Base-by-base conservation (phyloP, 2,797 vertebrate genomes). In the Chaetodon trifasciatus region DNA sequence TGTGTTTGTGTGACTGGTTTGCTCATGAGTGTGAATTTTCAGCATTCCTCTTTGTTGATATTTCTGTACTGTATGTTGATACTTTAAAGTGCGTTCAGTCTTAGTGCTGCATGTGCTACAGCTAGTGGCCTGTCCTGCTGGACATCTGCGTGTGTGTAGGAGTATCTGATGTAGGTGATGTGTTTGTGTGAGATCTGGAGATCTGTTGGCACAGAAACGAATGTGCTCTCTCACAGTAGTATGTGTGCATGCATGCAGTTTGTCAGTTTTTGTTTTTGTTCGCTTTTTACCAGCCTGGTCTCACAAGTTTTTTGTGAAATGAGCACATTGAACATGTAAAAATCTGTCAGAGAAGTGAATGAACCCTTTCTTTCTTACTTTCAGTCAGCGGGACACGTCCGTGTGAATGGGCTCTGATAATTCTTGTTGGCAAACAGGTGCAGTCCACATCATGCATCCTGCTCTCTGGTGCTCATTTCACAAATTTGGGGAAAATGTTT, bases 71-170 rank as follows among this genome's bases (percentile, higher is more conserved):
- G 57, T 74, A 53, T 66, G 39, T 77, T 73, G 24, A 60, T 64
- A 49, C 42, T 67, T 80, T 42, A 1, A 75, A 79, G 61, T 83
- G 78, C 88, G 65, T 62, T 85, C 65, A 19, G 70, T 79, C 74
- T 72, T 60, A 10, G 62, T 76, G 76, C 83, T 90, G 86, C 90
- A 90, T 90, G 90, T 82, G 78, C 84, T 85, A 60, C 77, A 79
- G 46, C 28, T n/a, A 1, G 60, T 65, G 77, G 67, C 66, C 37
- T 44, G 69, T 82, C 52, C 42, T 47, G 24, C 23, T 49, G 73
- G 46, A 75, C 53, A 1, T 46, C 42, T 55, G 35, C 6, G 65
- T 47, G 24, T 78, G 60, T 71, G 6, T 69, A 10, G 1, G 28
- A 49, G 60, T 74, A 12, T 74, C 49, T 73, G 52, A 74, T 32